phyloP scores from a whole-genome alignment of 2,888 invertebrate species.

The Athalia rosae region DNA sequence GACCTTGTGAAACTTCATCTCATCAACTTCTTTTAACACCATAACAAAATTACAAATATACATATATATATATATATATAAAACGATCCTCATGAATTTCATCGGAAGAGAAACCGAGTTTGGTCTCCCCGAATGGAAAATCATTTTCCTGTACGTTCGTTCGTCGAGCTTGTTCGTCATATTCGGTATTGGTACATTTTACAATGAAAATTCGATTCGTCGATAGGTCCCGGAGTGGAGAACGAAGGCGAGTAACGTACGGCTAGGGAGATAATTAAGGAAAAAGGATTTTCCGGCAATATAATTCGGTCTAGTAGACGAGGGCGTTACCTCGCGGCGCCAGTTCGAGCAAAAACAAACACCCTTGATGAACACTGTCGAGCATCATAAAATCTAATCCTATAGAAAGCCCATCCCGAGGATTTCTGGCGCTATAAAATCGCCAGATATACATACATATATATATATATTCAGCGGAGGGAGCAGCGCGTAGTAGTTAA shows the following conservation, averaged over 20 bases:
- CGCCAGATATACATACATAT: background rate
- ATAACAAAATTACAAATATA: too few relatives aligned
- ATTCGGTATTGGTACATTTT: too few relatives aligned
- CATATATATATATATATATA: too few relatives aligned
- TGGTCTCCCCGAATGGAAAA: too few relatives aligned
- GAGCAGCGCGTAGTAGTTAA: too few relatives aligned
- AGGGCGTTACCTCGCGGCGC: slow-evolving; percentile 34
- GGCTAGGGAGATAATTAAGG: slow-evolving; percentile 21
- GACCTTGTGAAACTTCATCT: slow-evolving; percentile 26
- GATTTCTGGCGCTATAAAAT: slow-evolving; percentile 21
- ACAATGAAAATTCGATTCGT: background rate
- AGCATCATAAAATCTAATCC: slow-evolving; percentile 33
- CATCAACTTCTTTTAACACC: too few relatives aligned
- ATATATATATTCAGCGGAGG: background rate
- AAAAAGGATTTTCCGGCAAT: slow-evolving; percentile 32
- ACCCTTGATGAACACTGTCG: slow-evolving; percentile 18
- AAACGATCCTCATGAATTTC: too few relatives aligned
- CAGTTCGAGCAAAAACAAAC: slow-evolving; percentile 40
- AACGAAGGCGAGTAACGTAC: slow-evolving; percentile 2
- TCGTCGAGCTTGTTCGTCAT: too few relatives aligned
- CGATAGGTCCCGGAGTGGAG: background rate
- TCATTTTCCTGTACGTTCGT: too few relatives aligned
- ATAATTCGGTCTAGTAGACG: slow-evolving; percentile 38
- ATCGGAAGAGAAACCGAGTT: too few relatives aligned
- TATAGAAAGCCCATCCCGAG: background rate